Percentiles rank a stretch among this genome's conserved stretches.
These are phyloP conservation scores for Drosophila virilis DNA, from an alignment of 1,140 invertebrate genomes.

Conservation along the genomic window DNA sequence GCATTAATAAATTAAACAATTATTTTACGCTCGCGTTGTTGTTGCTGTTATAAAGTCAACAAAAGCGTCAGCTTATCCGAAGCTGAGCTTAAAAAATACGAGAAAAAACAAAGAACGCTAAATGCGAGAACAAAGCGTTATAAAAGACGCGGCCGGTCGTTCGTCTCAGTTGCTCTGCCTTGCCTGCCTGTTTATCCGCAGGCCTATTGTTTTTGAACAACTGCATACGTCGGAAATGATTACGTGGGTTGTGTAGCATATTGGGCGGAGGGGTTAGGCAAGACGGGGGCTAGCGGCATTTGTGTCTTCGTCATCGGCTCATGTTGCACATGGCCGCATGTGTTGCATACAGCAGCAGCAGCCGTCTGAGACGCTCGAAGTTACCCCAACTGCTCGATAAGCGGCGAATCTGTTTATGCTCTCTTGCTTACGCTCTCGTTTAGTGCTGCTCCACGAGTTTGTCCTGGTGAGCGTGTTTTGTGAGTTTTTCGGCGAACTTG, in stretches of 20 bases:
- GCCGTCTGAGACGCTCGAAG: slow-evolving; percentile 21
- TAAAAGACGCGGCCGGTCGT: slow-evolving; percentile 41
- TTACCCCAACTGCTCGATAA: slow-evolving; percentile 13
- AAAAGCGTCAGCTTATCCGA: slow-evolving; percentile 57
- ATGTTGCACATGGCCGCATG: slow-evolving; percentile 74
- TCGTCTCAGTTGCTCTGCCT: slow-evolving; percentile 1
- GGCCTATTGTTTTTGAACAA: slow-evolving; percentile 71
- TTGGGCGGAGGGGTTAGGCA: background rate
- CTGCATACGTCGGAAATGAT: slow-evolving; percentile 76
- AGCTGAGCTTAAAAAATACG: slow-evolving; percentile 66
- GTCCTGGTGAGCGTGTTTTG: slow-evolving; percentile 44
- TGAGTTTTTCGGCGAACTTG: slow-evolving; percentile 24
- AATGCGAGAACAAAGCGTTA: slow-evolving; percentile 49
- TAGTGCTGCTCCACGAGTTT: slow-evolving; percentile 14
- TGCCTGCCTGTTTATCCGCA: slow-evolving; percentile 15
- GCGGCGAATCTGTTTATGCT: slow-evolving; percentile 37
- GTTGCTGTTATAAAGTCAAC: slow-evolving; percentile 43
- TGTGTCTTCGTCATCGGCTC: slow-evolving; percentile 61
- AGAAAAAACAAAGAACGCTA: slow-evolving; percentile 76
- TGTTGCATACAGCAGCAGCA: slow-evolving; percentile 74
- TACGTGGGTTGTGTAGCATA: slow-evolving; percentile 33
- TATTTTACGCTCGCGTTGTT: slow-evolving; percentile 31
- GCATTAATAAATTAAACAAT: slow-evolving; percentile 67
- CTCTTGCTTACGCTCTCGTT: slow-evolving; percentile 8
- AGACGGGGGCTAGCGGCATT: slow-evolving; percentile 10